Evolutionary conservation across 2,797 vertebrate genomes (phyloP).

Genomic region (Pangasius krempfi): DNA sequence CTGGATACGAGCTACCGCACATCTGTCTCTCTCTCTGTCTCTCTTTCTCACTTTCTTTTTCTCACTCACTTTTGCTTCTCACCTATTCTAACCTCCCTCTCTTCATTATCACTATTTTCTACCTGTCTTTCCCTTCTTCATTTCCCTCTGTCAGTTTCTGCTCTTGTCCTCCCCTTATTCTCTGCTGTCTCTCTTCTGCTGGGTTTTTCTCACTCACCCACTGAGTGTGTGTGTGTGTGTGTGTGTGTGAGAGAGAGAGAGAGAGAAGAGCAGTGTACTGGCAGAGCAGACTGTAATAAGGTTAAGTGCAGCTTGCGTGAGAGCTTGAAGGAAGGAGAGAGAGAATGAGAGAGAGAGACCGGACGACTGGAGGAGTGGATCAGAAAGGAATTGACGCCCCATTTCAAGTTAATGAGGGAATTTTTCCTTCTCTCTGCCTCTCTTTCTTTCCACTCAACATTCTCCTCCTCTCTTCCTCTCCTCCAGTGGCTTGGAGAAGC

Average conservation of each 20-base stretch:
- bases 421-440: slow-evolving; percentile 60
- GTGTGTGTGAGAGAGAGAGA: slow-evolving; percentile 1
- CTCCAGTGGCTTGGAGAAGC: slow-evolving; percentile 85
- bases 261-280: slow-evolving; percentile 45
- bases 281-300: slow-evolving; percentile 72
- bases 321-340: slow-evolving; percentile 46
- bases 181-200: slow-evolving; percentile 20
- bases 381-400: slow-evolving; percentile 34
- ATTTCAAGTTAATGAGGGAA: slow-evolving; percentile 53
- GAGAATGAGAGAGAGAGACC: slow-evolving; percentile 13
- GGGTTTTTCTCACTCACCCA: slow-evolving; percentile 30
- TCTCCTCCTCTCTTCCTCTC: slow-evolving; percentile 54
- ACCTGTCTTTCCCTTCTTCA: background rate
- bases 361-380: slow-evolving; percentile 42
- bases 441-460: slow-evolving; percentile 57
- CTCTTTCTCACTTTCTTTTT: slow-evolving; percentile 30
- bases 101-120: slow-evolving; percentile 27
- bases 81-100: slow-evolving; percentile 11
- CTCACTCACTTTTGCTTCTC: slow-evolving; percentile 16
- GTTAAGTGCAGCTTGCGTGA: slow-evolving; percentile 67
- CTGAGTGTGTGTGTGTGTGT: slow-evolving; percentile 23
- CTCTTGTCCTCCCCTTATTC: slow-evolving; percentile 2
- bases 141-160: background rate
- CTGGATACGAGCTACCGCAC: slow-evolving; percentile 30
- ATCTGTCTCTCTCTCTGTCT: slow-evolving; percentile 35